Base-by-base conservation (phyloP, 2,888 invertebrate genomes). In the Malacosoma neustria region DNA sequence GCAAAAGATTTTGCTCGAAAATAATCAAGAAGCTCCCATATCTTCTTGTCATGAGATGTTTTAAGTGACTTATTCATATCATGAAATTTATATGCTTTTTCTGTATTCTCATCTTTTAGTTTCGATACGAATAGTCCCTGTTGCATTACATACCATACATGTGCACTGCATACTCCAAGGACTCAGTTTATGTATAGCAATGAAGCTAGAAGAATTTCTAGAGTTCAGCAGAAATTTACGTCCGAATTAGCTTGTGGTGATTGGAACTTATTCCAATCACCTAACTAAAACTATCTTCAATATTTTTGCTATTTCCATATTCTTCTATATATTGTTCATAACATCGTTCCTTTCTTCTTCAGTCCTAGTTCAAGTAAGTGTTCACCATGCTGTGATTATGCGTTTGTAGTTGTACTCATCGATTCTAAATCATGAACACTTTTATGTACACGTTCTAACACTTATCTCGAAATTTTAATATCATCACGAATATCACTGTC, bases 341-440 rank as follows among this genome's bases (percentile, higher is more conserved):
- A 72, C 70, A 47, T 72, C 63, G 47, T 79, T 76, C 82, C 64
- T 63, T 49, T 70, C 65, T 48, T 72, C 65, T 38, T 73, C 71
- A 1, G 64, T 53, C 43, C 63, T 60, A 52, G 51, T 7, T 58
- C 42, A 13, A 53, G 49, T 2, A 60, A 39, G 4, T 52, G 48
- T 32, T 50, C 41, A 38, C 63, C 54, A 14, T 62, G 51, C 11
- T 52, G 31, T 5, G 51, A 40, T 36, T 67, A 64, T 2, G 57
- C 48, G 34, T 61, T 54, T 14, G 52, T 62, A 33, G 57, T 43
- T 14, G 54, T 42, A 39, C 53, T 68, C 52, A 67, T 56, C 3
- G 67, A 49, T 39, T 79, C 71, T 14, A 74, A 46, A 34, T 65
- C 64, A 32, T 57, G 70, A 49, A 74, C 68, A 41, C 65, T 70